phyloP scores from a whole-genome alignment of 2,888 invertebrate genomes.

The Lingula anatina region DNA sequence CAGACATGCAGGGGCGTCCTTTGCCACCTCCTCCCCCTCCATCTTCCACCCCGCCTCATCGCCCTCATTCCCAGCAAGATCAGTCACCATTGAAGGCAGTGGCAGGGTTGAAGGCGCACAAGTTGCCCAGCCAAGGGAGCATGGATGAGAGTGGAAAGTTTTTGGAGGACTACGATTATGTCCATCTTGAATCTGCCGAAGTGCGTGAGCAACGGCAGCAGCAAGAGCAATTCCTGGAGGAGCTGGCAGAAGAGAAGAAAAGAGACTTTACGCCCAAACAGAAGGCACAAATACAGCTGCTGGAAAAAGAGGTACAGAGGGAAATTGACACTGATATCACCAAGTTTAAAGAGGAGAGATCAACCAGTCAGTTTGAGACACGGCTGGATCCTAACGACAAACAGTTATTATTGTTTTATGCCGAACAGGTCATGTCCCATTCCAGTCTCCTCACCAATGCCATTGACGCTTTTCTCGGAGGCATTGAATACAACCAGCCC shows the following conservation, averaged over 20 bases:
- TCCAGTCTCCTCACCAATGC: slow-evolving; percentile 74
- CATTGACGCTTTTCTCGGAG: slow-evolving; percentile 85
- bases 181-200: slow-evolving; percentile 69
- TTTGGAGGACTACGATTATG: slow-evolving; percentile 83
- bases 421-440: slow-evolving; percentile 79
- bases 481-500: slow-evolving; percentile 88
- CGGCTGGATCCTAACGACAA: slow-evolving; percentile 67
- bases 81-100: neutral
- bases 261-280: slow-evolving; percentile 1
- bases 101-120: neutral
- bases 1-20: neutral
- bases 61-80: slow-evolving; percentile 1
- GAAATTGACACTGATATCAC: slow-evolving; percentile 5
- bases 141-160: neutral
- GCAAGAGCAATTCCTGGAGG: slow-evolving; percentile 10
- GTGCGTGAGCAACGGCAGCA: slow-evolving; percentile 52
- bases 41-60: neutral
- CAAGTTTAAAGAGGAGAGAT: slow-evolving; percentile 2
- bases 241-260: neutral
- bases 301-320: slow-evolving; percentile 8
- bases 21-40: neutral
- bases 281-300: slow-evolving; percentile 3
- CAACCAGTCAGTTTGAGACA: slow-evolving; percentile 3
- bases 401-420: slow-evolving; percentile 80
- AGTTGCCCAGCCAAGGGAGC: neutral